Evolutionary conservation across 2,888 invertebrate genomes (phyloP), one percentile per base, ranked within the genome.

Genomic region (Antitype chi): DNA sequence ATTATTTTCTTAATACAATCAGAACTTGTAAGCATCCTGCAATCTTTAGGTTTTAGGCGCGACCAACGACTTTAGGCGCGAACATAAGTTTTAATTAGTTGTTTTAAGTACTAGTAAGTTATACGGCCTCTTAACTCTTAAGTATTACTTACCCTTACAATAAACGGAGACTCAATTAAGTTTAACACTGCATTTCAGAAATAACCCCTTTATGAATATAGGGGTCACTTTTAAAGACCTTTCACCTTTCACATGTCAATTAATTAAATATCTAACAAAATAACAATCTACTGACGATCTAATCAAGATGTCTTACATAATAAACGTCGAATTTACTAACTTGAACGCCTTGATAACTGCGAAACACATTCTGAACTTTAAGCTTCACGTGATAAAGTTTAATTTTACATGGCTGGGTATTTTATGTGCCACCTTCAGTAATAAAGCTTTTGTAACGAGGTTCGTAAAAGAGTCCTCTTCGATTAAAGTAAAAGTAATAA

Each of bases 401-500:
- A 80, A 80, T 85, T 81, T 88, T 67, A 53, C 66, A 28, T 74
- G 79, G n/a, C 64, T 67, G 80, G 74, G 80, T 80, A 80, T 89
- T 91, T 90, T 88, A 88, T 89, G 85, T 85, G 81, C 85, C 88
- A 91, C 90, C 90, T 90, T 81, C 59, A 82, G 88, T 83, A 86
- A 89, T 93, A 92, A 92, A 92, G 88, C 85, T 81, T 80, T 83
- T 87, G 89, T 90, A 92, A 91, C 88, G 90, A 90, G 89, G 83
- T 86, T 81, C 87, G 81, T 90, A 87, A 90, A 88, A 87, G 87
- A 89, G 86, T 91, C 88, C 87, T 87, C 81, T 91, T 90, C 92
- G 91, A 93, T 92, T 91, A 91, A 90, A 88, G 86, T 85, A 84
- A 89, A 88, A 88, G 91, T 91, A 86, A 92, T 90, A 90, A 92